phyloP scores from a whole-genome alignment of 2,888 invertebrate species.

The Phaonia tiefii region DNA sequence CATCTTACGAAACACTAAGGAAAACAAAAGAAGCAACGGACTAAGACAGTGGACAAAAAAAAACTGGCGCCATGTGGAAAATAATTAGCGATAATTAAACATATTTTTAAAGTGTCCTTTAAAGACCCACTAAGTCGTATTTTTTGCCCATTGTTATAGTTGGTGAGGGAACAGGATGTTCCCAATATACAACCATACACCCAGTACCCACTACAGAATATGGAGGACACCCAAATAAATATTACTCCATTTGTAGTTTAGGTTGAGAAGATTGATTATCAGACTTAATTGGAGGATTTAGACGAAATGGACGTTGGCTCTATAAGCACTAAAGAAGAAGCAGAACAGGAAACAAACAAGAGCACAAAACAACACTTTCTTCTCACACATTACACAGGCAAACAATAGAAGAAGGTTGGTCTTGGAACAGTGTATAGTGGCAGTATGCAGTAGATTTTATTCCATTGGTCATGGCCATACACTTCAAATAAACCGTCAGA shows the following conservation, averaged over 20 bases:
- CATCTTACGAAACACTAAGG: constrained; percentile 17
- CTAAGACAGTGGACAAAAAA: no score
- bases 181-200: constrained; percentile 4
- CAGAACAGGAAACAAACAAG: background rate
- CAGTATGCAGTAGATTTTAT: background rate
- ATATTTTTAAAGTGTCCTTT: constrained; percentile 39
- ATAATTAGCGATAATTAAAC: constrained; percentile 46
- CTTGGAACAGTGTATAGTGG: background rate
- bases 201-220: background rate
- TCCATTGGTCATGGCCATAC: constrained; percentile 27
- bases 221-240: constrained; percentile 34
- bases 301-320: constrained; percentile 2
- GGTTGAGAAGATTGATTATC: constrained; percentile 38
- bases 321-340: constrained; percentile 6
- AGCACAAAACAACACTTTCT: background rate
- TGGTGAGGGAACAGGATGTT: background rate
- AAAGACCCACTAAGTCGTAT: constrained; percentile 13
- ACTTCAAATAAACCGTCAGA: background rate
- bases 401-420: background rate
- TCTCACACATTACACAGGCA: background rate
- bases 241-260: constrained; percentile 32
- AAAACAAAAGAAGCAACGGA: background rate
- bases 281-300: constrained; percentile 37
- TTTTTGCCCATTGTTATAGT: constrained; percentile 9
- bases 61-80: constrained; percentile 32